A percentile compares a stretch with the other conserved stretches of the same genome.
phyloP scores from a whole-genome alignment of 1,140 invertebrate genomes.

The Tetranychus urticae region DNA sequence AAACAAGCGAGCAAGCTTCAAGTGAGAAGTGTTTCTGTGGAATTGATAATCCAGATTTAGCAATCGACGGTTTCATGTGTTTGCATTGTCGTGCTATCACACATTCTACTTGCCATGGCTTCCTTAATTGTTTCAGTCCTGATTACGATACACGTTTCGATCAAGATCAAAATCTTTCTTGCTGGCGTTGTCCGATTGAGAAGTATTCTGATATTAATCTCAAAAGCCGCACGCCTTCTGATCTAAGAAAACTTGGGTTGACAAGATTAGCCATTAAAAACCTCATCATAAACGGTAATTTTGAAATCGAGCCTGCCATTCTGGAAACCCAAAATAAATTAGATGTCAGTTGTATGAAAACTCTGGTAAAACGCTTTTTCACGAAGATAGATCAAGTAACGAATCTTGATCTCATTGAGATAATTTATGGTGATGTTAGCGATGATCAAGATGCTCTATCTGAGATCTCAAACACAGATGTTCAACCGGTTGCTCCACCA shows the following conservation, averaged over 20 bases:
- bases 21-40: not conserved
- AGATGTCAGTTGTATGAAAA: too few species aligned
- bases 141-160: not conserved
- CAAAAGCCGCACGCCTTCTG: not conserved
- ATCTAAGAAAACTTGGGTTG: not conserved
- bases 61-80: not conserved
- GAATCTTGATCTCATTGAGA: too few species aligned
- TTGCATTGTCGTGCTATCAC: not conserved
- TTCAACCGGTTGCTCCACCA: too few species aligned
- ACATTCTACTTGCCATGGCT: not conserved
- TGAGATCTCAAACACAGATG: too few species aligned
- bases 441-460: too few species aligned
- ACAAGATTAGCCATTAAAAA: not conserved
- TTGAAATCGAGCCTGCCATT: too few species aligned
- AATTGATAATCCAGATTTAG: not conserved
- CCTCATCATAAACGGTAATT: too few species aligned
- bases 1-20: not conserved
- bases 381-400: too few species aligned
- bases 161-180: not conserved
- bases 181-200: not conserved
- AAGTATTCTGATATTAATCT: not conserved
- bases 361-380: too few species aligned
- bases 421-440: too few species aligned
- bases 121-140: not conserved
- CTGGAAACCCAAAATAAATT: too few species aligned